phyloP scores from a whole-genome alignment of 2,113 vertebrate genomes.

The Cacatua alba region DNA sequence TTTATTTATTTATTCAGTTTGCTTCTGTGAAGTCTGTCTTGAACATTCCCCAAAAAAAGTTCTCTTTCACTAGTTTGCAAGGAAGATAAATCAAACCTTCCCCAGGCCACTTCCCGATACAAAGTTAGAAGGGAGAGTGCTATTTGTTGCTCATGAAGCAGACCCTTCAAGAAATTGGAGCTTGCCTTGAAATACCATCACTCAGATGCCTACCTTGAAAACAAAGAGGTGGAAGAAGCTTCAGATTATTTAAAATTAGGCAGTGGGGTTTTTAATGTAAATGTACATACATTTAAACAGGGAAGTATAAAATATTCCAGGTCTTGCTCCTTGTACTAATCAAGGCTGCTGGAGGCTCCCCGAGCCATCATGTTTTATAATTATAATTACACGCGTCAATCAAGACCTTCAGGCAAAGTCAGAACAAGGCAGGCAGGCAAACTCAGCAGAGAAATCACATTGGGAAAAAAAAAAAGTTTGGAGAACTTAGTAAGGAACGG shows the following conservation, averaged over 20 bases:
- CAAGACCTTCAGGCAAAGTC: slow-evolving; percentile 73
- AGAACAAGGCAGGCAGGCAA: slow-evolving; percentile 56
- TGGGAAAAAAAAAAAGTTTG: not conserved
- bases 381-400: slow-evolving; percentile 76
- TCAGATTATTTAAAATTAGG: slow-evolving; percentile 23
- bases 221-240: not conserved
- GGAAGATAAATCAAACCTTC: not conserved
- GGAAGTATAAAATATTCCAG: slow-evolving; percentile 68
- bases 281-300: slow-evolving; percentile 44
- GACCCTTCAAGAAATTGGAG: not conserved
- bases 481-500: not conserved
- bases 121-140: not conserved
- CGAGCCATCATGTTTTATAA: slow-evolving; percentile 74
- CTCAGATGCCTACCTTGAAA: not conserved
- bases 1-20: not conserved
- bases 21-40: not conserved
- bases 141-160: not conserved
- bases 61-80: not conserved
- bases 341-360: slow-evolving; percentile 76
- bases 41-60: not conserved
- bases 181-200: not conserved
- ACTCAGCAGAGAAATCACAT: slow-evolving; percentile 52
- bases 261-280: not conserved
- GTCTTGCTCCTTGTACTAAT: slow-evolving; percentile 59
- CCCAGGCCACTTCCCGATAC: not conserved